Percentiles rank a stretch among this genome's conserved stretches.
Evolutionary conservation across 2,797 vertebrate genomes (phyloP).

Genomic region (Channa striata): DNA sequence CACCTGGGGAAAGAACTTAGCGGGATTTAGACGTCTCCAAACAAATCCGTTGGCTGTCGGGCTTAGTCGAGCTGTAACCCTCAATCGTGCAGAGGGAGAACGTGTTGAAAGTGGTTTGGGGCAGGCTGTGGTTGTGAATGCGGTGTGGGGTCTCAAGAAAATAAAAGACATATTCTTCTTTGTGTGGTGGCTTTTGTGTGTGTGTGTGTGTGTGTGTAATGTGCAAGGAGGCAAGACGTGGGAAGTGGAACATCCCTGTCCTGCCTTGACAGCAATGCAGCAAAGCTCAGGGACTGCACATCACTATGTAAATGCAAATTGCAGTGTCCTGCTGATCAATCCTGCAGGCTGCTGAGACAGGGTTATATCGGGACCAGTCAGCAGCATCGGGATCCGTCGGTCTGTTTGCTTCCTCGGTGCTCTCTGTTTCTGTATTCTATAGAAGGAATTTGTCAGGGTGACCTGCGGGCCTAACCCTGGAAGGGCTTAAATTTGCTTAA

Average conservation of each 20-base stretch:
- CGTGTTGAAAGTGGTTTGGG: slow-evolving; percentile 32
- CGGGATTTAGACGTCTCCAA: slow-evolving; percentile 29
- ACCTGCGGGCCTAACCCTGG: neutral
- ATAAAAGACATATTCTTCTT: slow-evolving; percentile 24
- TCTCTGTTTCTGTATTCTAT: slow-evolving; percentile 15
- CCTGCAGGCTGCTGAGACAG: slow-evolving; percentile 69
- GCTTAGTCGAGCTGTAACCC: slow-evolving; percentile 26
- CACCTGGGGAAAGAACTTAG: slow-evolving; percentile 20
- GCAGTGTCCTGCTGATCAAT: slow-evolving; percentile 78
- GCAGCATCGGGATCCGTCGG: slow-evolving; percentile 30
- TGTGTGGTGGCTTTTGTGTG: slow-evolving; percentile 16
- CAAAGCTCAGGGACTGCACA: slow-evolving; percentile 49
- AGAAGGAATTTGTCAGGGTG: neutral
- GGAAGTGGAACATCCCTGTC: slow-evolving; percentile 45
- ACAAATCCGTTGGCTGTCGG: slow-evolving; percentile 37
- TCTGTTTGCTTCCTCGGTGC: slow-evolving; percentile 18
- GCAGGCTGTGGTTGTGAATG: slow-evolving; percentile 28
- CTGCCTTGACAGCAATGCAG: slow-evolving; percentile 62
- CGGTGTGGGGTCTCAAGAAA: neutral
- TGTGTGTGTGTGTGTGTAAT: slow-evolving; percentile 27
- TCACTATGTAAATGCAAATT: slow-evolving; percentile 73
- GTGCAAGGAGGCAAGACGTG: slow-evolving; percentile 30
- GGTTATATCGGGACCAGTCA: slow-evolving; percentile 64
- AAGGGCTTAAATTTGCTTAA: slow-evolving; percentile 13
- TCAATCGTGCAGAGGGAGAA: slow-evolving; percentile 6